phyloP scores from a whole-genome alignment of 2,797 vertebrate species.

The Lates japonicus region DNA sequence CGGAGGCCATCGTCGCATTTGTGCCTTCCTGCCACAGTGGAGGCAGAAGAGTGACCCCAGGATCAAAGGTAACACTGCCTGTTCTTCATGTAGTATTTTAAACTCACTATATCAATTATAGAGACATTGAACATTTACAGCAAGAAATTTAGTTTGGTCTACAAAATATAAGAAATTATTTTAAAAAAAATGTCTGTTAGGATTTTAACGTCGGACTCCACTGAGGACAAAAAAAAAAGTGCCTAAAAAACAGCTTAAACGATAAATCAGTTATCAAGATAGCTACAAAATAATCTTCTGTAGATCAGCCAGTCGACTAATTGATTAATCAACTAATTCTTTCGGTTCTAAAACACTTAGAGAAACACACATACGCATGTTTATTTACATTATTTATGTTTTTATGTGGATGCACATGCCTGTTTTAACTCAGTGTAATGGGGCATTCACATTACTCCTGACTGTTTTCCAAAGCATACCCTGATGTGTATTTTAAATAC shows the following conservation, averaged over 20 bases:
- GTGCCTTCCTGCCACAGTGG: conserved; percentile 90
- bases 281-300: too few relatives aligned
- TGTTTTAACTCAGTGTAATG: neutral
- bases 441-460: too few relatives aligned
- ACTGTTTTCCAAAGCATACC: too few relatives aligned
- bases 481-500: neutral
- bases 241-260: neutral
- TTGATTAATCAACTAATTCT: too few relatives aligned
- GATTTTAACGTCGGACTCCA: too few relatives aligned
- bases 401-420: too few relatives aligned
- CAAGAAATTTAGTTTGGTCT: neutral
- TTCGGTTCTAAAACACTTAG: too few relatives aligned
- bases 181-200: too few relatives aligned
- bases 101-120: neutral
- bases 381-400: too few relatives aligned
- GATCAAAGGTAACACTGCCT: conserved; percentile 85
- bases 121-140: neutral
- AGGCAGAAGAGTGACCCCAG: conserved; percentile 87
- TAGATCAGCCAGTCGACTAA: too few relatives aligned
- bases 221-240: neutral
- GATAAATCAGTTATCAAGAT: too few relatives aligned
- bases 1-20: conserved; percentile 90
- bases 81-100: neutral
- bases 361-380: too few relatives aligned
- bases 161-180: neutral